A percentile compares a stretch with the other conserved stretches of the same genome.
These are phyloP conservation scores for Hirudo medicinalis DNA, from an alignment of 1,140 invertebrate genomes.

Conservation along the genomic window DNA sequence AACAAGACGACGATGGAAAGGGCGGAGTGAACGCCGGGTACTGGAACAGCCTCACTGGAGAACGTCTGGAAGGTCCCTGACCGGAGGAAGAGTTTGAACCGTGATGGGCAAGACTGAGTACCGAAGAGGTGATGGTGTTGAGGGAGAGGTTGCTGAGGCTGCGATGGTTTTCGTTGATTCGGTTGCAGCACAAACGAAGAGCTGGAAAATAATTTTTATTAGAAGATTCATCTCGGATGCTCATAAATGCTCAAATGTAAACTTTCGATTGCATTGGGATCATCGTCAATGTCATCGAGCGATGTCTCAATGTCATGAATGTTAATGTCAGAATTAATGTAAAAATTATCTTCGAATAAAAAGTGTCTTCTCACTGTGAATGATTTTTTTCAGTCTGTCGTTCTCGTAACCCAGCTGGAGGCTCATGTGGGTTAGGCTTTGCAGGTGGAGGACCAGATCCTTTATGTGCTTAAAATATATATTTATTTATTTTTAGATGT, in stretches of 20 bases:
- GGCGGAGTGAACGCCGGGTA: not conserved
- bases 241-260: too few relatives aligned
- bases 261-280: too few relatives aligned
- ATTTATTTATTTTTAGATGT: not conserved
- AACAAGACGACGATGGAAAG: not conserved
- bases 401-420: not conserved
- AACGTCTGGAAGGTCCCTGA: not conserved
- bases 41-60: not conserved
- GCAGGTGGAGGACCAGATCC: not conserved
- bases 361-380: not conserved
- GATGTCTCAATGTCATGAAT: too few relatives aligned
- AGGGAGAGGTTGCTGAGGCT: slow-evolving; percentile 5
- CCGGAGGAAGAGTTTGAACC: not conserved
- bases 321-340: too few relatives aligned
- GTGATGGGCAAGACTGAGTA: not conserved
- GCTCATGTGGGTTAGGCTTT: not conserved
- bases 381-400: not conserved
- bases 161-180: slow-evolving; percentile 15
- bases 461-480: not conserved
- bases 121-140: not conserved
- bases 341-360: too few relatives aligned
- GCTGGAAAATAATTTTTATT: not conserved
- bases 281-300: too few relatives aligned
- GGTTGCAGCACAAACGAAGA: slow-evolving; percentile 9
- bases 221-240: too few relatives aligned